A percentile compares a stretch with the other conserved stretches of the same genome.
Evolutionary conservation across 1,140 invertebrate genomes (phyloP).

Genomic region (Tribolium castaneum): DNA sequence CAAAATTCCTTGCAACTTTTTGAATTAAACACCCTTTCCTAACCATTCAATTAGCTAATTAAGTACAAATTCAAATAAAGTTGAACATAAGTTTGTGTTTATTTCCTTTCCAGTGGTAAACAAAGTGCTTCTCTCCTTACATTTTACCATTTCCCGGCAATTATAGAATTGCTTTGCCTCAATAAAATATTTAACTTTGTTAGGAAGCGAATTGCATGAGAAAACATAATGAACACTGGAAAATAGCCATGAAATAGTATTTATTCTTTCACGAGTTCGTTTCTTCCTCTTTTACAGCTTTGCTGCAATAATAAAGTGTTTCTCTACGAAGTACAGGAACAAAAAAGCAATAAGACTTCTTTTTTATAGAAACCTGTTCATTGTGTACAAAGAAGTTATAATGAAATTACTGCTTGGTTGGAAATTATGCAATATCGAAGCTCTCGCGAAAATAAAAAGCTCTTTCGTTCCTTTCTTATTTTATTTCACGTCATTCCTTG

Average conservation of each 20-base stretch:
- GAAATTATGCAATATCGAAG: too few relatives aligned
- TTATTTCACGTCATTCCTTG: too few relatives aligned
- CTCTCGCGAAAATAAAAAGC: too few relatives aligned
- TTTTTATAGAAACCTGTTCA: too few relatives aligned
- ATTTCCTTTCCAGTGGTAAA: constrained; percentile 41
- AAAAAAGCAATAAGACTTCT: not conserved
- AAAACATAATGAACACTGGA: constrained; percentile 48
- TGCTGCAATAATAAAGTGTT: constrained; percentile 38
- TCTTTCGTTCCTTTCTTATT: too few relatives aligned
- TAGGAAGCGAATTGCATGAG: constrained; percentile 47
- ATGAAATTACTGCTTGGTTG: too few relatives aligned
- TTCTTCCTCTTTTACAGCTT: constrained; percentile 44
- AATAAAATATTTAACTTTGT: constrained; percentile 49
- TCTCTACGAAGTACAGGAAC: constrained; percentile 22
- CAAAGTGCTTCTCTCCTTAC: constrained; percentile 33
- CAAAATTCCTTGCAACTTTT: constrained; percentile 5
- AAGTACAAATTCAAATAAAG: constrained; percentile 47
- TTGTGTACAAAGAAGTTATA: too few relatives aligned
- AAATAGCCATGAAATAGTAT: constrained; percentile 48
- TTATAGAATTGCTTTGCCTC: constrained; percentile 48
- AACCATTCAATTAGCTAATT: constrained; percentile 47
- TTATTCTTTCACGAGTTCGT: constrained; percentile 47
- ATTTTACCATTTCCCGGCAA: constrained; percentile 41
- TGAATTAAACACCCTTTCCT: not conserved
- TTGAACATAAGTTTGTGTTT: constrained; percentile 47